Base-by-base conservation (phyloP, 2,113 vertebrate genomes). In the Mixornis gularis region DNA sequence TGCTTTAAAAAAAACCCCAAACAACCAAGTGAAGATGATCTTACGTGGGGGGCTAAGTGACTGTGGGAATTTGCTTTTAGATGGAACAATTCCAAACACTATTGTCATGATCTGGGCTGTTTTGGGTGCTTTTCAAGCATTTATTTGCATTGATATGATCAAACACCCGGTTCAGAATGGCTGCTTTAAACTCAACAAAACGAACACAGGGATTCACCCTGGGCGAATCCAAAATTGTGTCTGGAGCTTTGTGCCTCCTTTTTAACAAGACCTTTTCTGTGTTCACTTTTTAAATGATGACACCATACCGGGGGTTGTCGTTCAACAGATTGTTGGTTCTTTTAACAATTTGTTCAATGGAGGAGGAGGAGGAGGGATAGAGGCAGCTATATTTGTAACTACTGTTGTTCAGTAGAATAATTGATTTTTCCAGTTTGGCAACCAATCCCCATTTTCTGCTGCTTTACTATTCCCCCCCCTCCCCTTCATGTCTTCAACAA, bases 311-410 rank as follows among this genome's bases (percentile, higher is more conserved):
- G 71, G 91, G 92, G 87, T 79, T 96, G 92, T 95, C 40, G 44
- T 93, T 96, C 96, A 96, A 94, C 95, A 96, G 96, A 93, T 94
- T 96, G 92, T 92, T 92, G 89, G 71, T 93, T 95, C 87, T 96
- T 96, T 96, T 95, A 95, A 94, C 94, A 96, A 93, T 91, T 94
- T 96, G 95, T 95, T 96, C 95, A 87, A 94, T 94, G 89, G 81
- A 92, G 83, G 95, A 95, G 92, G 95, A 91, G 93, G 93, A 92
- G 94, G 94, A 94, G 93, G 90, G 79, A 95, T 66, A 82, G 85
- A 96, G 48, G 91, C 89, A 96, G 91, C 91, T 96, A 96, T 95
- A 94, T 96, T 95, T 96, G 93, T 93, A 92, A 78, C 87, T 93
- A 87, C 89, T 85, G 70, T 96, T 96, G 81, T 96, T 96, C 82